Conservation (phyloP, 2,113 vertebrate species). For the Equus przewalskii region DNA sequence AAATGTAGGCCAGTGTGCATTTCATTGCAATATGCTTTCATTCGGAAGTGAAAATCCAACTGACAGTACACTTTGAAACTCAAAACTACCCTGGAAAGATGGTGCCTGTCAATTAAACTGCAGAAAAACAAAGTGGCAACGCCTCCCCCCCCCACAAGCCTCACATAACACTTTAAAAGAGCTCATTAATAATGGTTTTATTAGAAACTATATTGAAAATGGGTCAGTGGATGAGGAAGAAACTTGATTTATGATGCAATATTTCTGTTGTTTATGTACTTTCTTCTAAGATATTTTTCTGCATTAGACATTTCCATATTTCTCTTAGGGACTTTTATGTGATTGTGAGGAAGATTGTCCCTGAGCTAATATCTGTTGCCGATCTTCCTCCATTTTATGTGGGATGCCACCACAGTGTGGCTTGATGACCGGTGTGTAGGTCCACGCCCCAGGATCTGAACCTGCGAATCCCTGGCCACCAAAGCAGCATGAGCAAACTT, state of each 20-base stretch:
- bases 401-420: too few species aligned
- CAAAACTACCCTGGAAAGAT: neutral
- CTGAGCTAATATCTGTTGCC: too few species aligned
- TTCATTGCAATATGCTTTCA: neutral
- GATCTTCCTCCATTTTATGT: too few species aligned
- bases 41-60: neutral
- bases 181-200: neutral
- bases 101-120: neutral
- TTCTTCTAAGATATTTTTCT: neutral
- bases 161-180: neutral
- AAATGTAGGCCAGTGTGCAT: neutral
- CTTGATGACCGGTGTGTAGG: too few species aligned
- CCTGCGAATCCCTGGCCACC: too few species aligned
- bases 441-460: too few species aligned
- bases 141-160: neutral
- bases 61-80: neutral
- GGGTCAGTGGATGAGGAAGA: constrained; percentile 28
- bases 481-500: too few species aligned
- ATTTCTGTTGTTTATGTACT: neutral
- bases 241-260: neutral
- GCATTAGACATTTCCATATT: neutral
- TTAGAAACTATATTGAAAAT: constrained; percentile 39
- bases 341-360: too few species aligned
- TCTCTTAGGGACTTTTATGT: neutral
- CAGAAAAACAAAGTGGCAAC: neutral